Percentiles rank a stretch among this genome's conserved stretches.
phyloP scores from a whole-genome alignment of 1,140 invertebrate genomes.

The Euura lappo region DNA sequence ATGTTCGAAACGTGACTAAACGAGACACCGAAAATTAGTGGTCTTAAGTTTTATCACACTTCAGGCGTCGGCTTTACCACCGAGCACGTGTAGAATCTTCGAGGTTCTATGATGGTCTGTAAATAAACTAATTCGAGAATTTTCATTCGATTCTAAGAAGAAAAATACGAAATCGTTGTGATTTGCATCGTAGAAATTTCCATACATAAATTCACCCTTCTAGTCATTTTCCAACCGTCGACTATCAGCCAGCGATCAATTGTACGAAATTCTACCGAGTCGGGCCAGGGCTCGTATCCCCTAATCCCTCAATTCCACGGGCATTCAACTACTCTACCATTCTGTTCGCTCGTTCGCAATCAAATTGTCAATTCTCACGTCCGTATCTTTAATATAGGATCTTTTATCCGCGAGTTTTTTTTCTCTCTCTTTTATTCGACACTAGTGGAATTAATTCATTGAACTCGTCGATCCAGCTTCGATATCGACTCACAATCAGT shows the following conservation, averaged over 20 bases:
- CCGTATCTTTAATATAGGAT: not conserved
- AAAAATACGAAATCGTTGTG: too few relatives aligned
- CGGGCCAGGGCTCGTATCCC: not conserved
- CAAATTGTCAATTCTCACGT: not conserved
- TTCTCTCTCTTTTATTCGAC: too few relatives aligned
- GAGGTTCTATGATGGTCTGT: not conserved
- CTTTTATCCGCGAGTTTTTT: not conserved
- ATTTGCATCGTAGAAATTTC: too few relatives aligned
- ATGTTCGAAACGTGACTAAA: not conserved
- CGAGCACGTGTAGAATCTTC: not conserved
- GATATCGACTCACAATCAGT: too few relatives aligned
- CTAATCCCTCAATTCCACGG: not conserved
- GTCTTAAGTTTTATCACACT: not conserved
- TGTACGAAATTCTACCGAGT: too few relatives aligned
- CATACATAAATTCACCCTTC: too few relatives aligned
- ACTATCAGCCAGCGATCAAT: too few relatives aligned
- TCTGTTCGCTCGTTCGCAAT: not conserved
- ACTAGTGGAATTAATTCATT: not conserved
- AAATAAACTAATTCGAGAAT: too few relatives aligned
- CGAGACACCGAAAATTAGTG: not conserved
- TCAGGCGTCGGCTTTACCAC: not conserved
- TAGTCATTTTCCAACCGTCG: too few relatives aligned
- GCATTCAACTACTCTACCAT: not conserved
- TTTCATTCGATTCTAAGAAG: too few relatives aligned
- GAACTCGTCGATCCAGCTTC: not conserved